Evolutionary conservation across 2,113 vertebrate genomes (phyloP).

Genomic region (Vanacampus margaritifer): DNA sequence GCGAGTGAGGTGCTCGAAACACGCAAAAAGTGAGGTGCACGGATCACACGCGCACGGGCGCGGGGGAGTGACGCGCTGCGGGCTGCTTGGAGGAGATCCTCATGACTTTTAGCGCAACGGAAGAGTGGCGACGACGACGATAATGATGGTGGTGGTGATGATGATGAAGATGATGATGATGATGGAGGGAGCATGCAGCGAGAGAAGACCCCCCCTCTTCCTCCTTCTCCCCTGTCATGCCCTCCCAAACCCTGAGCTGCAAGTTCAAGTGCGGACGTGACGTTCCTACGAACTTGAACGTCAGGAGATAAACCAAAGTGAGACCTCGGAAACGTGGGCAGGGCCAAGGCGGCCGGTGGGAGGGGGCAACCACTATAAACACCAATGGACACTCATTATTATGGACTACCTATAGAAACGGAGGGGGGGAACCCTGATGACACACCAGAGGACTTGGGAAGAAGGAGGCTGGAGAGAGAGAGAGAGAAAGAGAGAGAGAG

Average conservation of each 20-base stretch:
- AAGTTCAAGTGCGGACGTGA: constrained; percentile 99
- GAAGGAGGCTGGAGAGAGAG: constrained; percentile 69
- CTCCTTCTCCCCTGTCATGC: constrained; percentile 2
- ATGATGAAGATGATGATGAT: constrained; percentile 16
- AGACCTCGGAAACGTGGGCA: constrained; percentile 89
- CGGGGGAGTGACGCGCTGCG: constrained; percentile 73
- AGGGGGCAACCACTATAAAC: constrained; percentile 80
- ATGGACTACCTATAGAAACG: constrained; percentile 83
- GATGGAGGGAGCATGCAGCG: constrained; percentile 77
- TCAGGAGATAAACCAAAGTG: constrained; percentile 95
- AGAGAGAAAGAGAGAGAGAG: constrained; percentile 31
- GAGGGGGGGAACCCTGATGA: constrained; percentile 68
- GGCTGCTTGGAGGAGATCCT: constrained; percentile 89
- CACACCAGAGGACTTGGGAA: constrained; percentile 76
- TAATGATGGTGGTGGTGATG: background rate
- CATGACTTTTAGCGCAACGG: constrained; percentile 80
- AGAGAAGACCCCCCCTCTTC: constrained; percentile 51
- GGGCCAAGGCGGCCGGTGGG: constrained; percentile 78
- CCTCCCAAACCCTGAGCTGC: constrained; percentile 82
- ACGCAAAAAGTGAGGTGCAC: constrained; percentile 54
- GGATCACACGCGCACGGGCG: constrained; percentile 84
- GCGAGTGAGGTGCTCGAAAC: constrained; percentile 4
- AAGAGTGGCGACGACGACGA: constrained; percentile 12
- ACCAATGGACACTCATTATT: constrained; percentile 95
- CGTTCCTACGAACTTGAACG: constrained; percentile 99